Evolutionary conservation across 1,140 invertebrate genomes (phyloP).

Genomic region (Alviniconcha marisindica): DNA sequence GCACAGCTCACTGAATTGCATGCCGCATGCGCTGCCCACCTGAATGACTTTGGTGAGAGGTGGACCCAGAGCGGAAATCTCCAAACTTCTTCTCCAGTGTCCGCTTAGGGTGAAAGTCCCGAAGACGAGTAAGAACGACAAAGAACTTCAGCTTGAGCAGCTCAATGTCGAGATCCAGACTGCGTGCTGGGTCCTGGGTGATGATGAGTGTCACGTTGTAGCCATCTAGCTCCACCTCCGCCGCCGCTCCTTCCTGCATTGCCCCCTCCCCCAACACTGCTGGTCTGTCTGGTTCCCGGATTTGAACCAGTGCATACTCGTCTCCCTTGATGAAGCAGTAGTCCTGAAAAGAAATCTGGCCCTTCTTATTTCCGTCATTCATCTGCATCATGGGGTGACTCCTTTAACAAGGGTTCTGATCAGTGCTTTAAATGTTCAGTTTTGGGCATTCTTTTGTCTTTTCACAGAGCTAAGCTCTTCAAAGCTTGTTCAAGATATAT

Average conservation of each 20-base stretch:
- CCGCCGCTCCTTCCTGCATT: background rate
- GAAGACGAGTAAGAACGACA: constrained; percentile 83
- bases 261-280: background rate
- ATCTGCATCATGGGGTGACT: no score
- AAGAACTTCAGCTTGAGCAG: constrained; percentile 84
- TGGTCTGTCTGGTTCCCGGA: constrained; percentile 47
- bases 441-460: no score
- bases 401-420: no score
- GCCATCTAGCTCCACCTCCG: constrained; percentile 71
- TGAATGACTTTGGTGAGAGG: background rate
- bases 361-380: no score
- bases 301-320: constrained; percentile 66
- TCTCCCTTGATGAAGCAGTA: constrained; percentile 43
- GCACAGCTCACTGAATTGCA: constrained; percentile 6
- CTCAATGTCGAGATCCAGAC: constrained; percentile 58
- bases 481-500: no score
- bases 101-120: constrained; percentile 84
- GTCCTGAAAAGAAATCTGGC: constrained; percentile 23
- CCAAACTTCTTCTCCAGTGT: constrained; percentile 81
- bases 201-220: constrained; percentile 85
- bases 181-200: constrained; percentile 74
- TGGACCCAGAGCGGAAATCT: constrained; percentile 76
- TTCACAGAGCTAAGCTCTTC: no score
- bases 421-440: no score
- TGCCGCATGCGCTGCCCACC: no score